A percentile compares a stretch with the other conserved stretches of the same genome.
These are phyloP conservation scores for Caenorhabditis sp. DNA, from an alignment of 2,888 invertebrate species.

Conservation along the genomic window DNA sequence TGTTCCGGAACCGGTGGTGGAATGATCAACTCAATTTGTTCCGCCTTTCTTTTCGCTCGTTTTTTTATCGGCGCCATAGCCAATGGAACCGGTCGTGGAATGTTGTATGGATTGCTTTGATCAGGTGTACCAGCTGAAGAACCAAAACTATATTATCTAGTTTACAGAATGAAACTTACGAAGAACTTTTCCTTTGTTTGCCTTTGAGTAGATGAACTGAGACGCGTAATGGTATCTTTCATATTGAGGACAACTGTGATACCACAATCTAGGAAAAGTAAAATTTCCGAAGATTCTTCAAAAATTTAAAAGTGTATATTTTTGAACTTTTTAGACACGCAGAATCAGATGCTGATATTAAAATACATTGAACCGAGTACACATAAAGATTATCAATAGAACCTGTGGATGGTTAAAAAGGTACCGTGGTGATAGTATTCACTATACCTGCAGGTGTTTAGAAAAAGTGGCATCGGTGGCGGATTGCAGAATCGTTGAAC, in stretches of 20 bases:
- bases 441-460: constrained; percentile 64
- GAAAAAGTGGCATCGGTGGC: constrained; percentile 62
- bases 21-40: constrained; percentile 19
- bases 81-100: constrained; percentile 28
- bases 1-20: constrained; percentile 8
- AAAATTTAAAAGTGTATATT: no score
- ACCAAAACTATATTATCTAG: neutral
- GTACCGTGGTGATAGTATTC: no score
- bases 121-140: constrained; percentile 44
- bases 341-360: no score
- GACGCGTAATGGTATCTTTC: constrained; percentile 62
- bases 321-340: no score
- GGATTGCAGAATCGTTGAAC: constrained; percentile 67
- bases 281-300: no score
- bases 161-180: constrained; percentile 22
- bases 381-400: no score
- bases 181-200: constrained; percentile 64
- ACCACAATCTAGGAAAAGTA: constrained; percentile 50
- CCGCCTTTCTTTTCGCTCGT: neutral
- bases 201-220: constrained; percentile 64
- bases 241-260: constrained; percentile 64
- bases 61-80: constrained; percentile 32
- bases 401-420: no score
- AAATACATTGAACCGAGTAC: no score
- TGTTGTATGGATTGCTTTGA: constrained; percentile 39